These are phyloP conservation scores for Onychostoma macrolepis DNA, from an alignment of 2,113 vertebrate species.

Conservation along the genomic window DNA sequence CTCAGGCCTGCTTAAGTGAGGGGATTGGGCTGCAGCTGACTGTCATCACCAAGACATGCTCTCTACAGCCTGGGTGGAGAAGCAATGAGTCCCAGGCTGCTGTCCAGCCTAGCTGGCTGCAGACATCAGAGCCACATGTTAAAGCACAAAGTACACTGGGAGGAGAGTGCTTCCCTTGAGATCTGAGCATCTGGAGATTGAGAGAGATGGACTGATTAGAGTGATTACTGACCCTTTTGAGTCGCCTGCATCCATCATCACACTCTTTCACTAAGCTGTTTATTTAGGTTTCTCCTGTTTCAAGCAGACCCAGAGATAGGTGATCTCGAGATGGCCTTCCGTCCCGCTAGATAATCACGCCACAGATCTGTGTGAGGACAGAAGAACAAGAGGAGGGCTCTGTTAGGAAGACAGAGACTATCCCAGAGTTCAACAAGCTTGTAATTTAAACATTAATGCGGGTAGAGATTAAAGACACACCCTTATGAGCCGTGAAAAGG, in stretches of 20 bases:
- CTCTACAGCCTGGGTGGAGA: conserved; percentile 73
- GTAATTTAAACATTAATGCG: neutral
- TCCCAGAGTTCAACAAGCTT: conserved; percentile 1
- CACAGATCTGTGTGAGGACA: neutral
- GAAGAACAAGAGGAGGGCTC: conserved; percentile 1
- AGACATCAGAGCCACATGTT: conserved; percentile 45
- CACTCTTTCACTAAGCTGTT: neutral
- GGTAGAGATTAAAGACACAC: neutral
- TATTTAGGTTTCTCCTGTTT: conserved; percentile 3
- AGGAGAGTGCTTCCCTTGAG: conserved; percentile 46
- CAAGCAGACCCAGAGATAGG: neutral
- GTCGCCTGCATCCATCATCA: neutral
- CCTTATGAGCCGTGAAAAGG: neutral
- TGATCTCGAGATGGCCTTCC: conserved; percentile 7
- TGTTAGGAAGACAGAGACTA: neutral
- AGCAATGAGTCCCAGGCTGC: conserved; percentile 52
- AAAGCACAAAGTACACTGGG: conserved; percentile 33
- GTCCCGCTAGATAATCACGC: neutral
- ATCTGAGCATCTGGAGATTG: conserved; percentile 50
- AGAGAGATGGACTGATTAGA: conserved; percentile 32
- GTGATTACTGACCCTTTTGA: conserved; percentile 37
- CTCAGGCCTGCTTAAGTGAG: conserved; percentile 45
- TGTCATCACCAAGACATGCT: conserved; percentile 65
- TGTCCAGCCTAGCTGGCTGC: conserved; percentile 39
- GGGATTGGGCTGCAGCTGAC: conserved; percentile 36